These are phyloP conservation scores for Listronotus bonariensis DNA, from an alignment of 1,140 invertebrate genomes.

Conservation along the genomic window DNA sequence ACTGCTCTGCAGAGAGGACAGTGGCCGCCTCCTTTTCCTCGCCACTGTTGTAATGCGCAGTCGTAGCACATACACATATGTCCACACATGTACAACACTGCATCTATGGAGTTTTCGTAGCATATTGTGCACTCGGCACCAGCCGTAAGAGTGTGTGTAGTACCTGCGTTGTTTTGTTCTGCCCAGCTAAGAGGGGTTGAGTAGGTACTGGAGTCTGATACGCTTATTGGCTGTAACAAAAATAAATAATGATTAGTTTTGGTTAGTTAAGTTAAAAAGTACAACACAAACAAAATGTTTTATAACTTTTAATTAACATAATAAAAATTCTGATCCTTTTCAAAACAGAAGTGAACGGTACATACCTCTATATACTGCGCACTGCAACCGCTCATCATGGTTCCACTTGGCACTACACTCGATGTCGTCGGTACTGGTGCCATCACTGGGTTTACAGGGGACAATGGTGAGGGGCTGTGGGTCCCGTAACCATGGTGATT, in stretches of 20 bases:
- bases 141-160: slow-evolving; percentile 55
- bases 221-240: slow-evolving; percentile 55
- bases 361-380: slow-evolving; percentile 65
- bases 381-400: slow-evolving; percentile 64
- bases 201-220: slow-evolving; percentile 51
- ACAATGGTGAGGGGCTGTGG: slow-evolving; percentile 30
- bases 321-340: no score
- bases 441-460: slow-evolving; percentile 25
- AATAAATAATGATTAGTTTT: slow-evolving; percentile 7
- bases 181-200: slow-evolving; percentile 52
- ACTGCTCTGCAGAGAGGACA: slow-evolving; percentile 92
- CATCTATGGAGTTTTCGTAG: slow-evolving; percentile 90
- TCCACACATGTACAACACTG: slow-evolving; percentile 94
- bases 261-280: no score
- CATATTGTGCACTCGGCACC: slow-evolving; percentile 90
- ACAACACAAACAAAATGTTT: no score
- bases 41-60: slow-evolving; percentile 92
- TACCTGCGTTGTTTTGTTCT: slow-evolving; percentile 56
- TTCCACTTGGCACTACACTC: slow-evolving; percentile 49
- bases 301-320: no score
- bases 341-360: slow-evolving; percentile 4
- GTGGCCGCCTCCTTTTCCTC: slow-evolving; percentile 83
- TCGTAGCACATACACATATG: slow-evolving; percentile 99
- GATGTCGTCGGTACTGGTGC: slow-evolving; percentile 43
- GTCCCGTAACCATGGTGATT: slow-evolving; percentile 48